Percentiles rank a stretch among this genome's conserved stretches.
These are phyloP conservation scores for Oeneis ivallda DNA, from an alignment of 2,888 invertebrate species.

Conservation along the genomic window DNA sequence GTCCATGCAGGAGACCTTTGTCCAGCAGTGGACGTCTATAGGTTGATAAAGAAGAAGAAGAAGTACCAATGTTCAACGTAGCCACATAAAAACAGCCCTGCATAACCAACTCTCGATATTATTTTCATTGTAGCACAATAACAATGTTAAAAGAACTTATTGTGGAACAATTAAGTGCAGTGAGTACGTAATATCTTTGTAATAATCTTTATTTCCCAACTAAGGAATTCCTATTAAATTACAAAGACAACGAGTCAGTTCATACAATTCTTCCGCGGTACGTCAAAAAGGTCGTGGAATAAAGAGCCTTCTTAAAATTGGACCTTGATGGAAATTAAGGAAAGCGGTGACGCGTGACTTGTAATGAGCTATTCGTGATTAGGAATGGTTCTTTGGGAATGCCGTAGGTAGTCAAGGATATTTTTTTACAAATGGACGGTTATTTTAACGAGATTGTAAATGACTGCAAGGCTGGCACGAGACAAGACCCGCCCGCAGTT, in stretches of 20 bases:
- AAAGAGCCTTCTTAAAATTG: background rate
- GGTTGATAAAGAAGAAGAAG: too few relatives aligned
- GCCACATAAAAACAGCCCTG: too few relatives aligned
- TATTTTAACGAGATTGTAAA: background rate
- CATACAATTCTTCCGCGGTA: slow-evolving; percentile 11
- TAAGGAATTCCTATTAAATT: slow-evolving; percentile 3
- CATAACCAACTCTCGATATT: too few relatives aligned
- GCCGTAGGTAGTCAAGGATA: slow-evolving; percentile 6
- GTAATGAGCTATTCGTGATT: slow-evolving; percentile 20
- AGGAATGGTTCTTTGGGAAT: slow-evolving; percentile 12
- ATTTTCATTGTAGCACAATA: too few relatives aligned
- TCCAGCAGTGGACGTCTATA: too few relatives aligned
- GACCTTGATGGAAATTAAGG: slow-evolving; percentile 18
- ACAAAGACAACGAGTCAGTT: slow-evolving; percentile 9
- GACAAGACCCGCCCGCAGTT: too few relatives aligned
- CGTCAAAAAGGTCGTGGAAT: slow-evolving; percentile 15
- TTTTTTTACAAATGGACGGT: background rate
- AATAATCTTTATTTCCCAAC: slow-evolving; percentile 10
- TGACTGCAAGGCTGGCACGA: background rate
- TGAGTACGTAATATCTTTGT: background rate
- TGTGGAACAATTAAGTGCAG: background rate
- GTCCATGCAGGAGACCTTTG: too few relatives aligned
- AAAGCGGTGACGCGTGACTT: slow-evolving; percentile 16
- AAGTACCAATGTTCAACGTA: too few relatives aligned
- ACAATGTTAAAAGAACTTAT: background rate